Evolutionary conservation across 2,113 vertebrate genomes (phyloP).

Genomic region (Tragelaphus scriptus): DNA sequence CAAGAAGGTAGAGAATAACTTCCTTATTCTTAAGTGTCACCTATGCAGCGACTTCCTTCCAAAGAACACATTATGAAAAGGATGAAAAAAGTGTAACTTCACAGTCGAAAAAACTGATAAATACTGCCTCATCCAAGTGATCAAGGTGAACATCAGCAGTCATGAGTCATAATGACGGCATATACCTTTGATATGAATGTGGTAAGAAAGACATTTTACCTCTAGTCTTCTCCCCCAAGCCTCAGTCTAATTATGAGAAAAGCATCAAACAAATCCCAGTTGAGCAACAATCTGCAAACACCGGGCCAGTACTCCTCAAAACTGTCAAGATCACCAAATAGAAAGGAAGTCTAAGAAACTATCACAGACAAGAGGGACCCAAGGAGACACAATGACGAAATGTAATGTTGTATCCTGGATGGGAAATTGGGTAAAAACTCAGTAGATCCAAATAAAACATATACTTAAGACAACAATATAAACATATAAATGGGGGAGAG

Average conservation of each 20-base stretch:
- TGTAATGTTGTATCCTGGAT: neutral
- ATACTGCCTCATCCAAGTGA: neutral
- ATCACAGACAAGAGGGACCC: neutral
- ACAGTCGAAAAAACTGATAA: neutral
- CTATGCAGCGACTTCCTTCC: neutral
- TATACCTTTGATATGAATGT: neutral
- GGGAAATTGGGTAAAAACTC: neutral
- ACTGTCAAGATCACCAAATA: neutral
- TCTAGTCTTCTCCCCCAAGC: neutral
- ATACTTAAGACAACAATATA: neutral
- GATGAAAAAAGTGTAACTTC: neutral
- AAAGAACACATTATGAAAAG: neutral
- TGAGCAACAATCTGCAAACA: neutral
- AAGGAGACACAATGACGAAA: neutral
- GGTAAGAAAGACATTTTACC: neutral
- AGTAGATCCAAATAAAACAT: neutral
- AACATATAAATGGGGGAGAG: neutral
- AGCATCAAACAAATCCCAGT: neutral
- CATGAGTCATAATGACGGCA: neutral
- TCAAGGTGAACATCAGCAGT: neutral
- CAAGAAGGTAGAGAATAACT: neutral
- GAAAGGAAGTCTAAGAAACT: neutral
- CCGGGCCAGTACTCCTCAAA: neutral
- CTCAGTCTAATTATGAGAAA: neutral
- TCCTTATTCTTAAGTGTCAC: neutral